Percentiles rank a stretch among this genome's conserved stretches.
phyloP scores from a whole-genome alignment of 1,140 invertebrate species.

The Eubasilissa regina region DNA sequence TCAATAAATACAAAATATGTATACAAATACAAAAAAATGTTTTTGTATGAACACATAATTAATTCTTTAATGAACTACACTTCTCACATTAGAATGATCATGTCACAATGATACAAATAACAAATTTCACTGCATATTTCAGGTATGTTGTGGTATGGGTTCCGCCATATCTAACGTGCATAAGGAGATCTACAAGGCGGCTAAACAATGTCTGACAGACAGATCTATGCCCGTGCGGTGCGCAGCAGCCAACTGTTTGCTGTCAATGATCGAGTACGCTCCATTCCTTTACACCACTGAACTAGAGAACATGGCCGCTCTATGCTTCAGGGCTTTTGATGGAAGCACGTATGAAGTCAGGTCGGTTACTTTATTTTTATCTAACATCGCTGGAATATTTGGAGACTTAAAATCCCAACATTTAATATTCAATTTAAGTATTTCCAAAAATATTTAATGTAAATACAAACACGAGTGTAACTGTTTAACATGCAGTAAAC shows the following conservation, averaged over 20 bases:
- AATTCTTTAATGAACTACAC: too few species aligned
- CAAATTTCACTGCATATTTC: neutral
- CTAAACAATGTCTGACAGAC: constrained; percentile 88
- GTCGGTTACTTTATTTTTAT: constrained; percentile 26
- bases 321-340: constrained; percentile 94
- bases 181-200: constrained; percentile 94
- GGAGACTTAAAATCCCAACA: too few species aligned
- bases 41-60: too few species aligned
- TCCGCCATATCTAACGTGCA: constrained; percentile 89
- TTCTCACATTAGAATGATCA: too few species aligned
- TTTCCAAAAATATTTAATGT: too few species aligned
- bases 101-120: too few species aligned
- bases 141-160: constrained; percentile 88
- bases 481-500: too few species aligned
- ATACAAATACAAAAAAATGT: too few species aligned
- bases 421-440: too few species aligned
- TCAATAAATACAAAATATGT: too few species aligned
- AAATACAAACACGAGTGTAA: too few species aligned
- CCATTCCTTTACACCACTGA: constrained; percentile 92
- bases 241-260: constrained; percentile 91
- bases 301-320: constrained; percentile 89
- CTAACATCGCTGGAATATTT: neutral
- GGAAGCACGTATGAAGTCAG: constrained; percentile 96
- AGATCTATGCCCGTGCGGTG: constrained; percentile 92
- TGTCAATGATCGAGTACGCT: constrained; percentile 91